phyloP scores from a whole-genome alignment of 2,888 invertebrate genomes.

The Archaeoteleia sp. region DNA sequence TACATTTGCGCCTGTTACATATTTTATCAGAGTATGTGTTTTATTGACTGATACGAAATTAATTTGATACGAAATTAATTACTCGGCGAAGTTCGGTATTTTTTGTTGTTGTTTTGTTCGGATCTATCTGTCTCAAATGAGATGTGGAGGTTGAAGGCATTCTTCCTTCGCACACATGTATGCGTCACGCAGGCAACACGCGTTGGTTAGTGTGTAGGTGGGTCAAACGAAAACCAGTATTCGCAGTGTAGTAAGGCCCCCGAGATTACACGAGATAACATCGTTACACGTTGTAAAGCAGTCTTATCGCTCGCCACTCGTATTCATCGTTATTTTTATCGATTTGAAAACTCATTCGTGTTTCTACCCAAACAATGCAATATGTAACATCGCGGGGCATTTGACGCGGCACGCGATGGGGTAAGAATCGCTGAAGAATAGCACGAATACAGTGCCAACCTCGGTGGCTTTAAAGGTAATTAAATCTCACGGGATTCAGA shows the following conservation, averaged over 20 bases:
- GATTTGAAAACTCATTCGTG: slow-evolving; percentile 45
- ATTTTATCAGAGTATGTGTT: no score
- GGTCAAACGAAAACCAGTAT: slow-evolving; percentile 52
- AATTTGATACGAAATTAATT: no score
- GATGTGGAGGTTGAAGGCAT: no score
- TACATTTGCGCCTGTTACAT: no score
- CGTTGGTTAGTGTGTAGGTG: slow-evolving; percentile 34
- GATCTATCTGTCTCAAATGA: no score
- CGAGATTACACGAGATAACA: slow-evolving; percentile 64
- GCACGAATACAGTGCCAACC: slow-evolving; percentile 9
- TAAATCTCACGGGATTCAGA: slow-evolving; percentile 39
- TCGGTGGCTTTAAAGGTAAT: slow-evolving; percentile 37
- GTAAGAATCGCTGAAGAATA: slow-evolving; percentile 5
- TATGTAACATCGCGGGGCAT: slow-evolving; percentile 46
- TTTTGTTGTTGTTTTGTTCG: no score
- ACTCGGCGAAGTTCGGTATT: no score
- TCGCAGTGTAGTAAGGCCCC: slow-evolving; percentile 45
- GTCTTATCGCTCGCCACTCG: slow-evolving; percentile 56
- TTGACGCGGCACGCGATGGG: slow-evolving; percentile 49
- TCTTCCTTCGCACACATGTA: no score
- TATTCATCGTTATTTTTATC: slow-evolving; percentile 53
- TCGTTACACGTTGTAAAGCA: slow-evolving; percentile 60
- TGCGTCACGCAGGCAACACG: no score
- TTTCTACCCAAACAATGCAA: slow-evolving; percentile 44
- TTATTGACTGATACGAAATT: no score